These are phyloP conservation scores for Pelochelys cantorii DNA, from an alignment of 2,797 vertebrate species.

Conservation along the genomic window DNA sequence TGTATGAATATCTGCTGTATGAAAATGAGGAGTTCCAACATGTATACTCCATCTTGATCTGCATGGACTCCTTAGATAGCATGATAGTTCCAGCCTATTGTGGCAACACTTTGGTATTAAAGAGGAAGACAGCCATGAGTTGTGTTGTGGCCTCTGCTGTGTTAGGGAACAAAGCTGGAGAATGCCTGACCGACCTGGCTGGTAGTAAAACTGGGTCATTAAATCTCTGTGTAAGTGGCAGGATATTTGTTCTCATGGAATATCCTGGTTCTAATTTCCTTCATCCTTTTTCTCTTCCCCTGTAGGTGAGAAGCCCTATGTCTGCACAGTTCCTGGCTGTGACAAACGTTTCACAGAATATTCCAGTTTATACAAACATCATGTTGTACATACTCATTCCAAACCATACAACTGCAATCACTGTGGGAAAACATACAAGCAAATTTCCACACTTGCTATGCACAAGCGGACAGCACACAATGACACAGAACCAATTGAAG, in stretches of 20 bases:
- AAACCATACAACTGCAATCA: slow-evolving; percentile 99
- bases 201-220: background rate
- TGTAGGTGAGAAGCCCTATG: slow-evolving; percentile 97
- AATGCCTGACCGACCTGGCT: background rate
- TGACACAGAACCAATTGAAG: slow-evolving; percentile 97
- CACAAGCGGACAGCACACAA: slow-evolving; percentile 98
- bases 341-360: slow-evolving; percentile 99
- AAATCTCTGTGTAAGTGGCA: background rate
- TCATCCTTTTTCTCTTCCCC: slow-evolving; percentile 1
- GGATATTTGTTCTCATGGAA: background rate
- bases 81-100: background rate
- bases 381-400: slow-evolving; percentile 98
- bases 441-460: slow-evolving; percentile 98
- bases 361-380: slow-evolving; percentile 99
- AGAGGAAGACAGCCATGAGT: background rate
- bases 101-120: background rate
- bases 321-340: slow-evolving; percentile 97
- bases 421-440: slow-evolving; percentile 98
- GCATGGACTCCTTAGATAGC: background rate
- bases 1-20: background rate
- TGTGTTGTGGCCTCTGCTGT: background rate
- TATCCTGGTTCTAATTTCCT: background rate
- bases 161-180: background rate
- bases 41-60: background rate
- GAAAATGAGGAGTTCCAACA: background rate